Evolutionary conservation across 2,113 vertebrate genomes (phyloP).

Genomic region (Hucho hucho): DNA sequence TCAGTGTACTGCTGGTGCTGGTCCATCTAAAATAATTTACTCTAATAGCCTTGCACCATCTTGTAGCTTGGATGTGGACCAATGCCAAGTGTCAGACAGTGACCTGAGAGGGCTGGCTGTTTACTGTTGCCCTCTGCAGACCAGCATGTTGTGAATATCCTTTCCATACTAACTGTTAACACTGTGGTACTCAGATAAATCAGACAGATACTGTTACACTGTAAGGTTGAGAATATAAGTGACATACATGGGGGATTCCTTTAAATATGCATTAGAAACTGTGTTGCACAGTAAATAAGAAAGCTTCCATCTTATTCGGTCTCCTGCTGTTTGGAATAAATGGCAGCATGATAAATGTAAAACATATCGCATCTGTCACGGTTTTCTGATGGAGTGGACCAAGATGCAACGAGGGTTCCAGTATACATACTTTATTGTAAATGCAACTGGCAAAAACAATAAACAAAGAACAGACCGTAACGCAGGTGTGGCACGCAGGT

Average conservation of each 20-base stretch:
- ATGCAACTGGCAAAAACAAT: too few species aligned
- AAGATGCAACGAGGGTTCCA: too few species aligned
- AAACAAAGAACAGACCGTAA: too few species aligned
- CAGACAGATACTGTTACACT: too few species aligned
- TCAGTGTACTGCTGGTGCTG: not conserved
- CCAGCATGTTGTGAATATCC: constrained; percentile 5
- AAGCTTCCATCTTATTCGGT: not conserved
- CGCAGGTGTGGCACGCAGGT: too few species aligned
- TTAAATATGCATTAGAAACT: not conserved
- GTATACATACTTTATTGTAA: too few species aligned
- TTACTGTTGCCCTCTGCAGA: constrained; percentile 14
- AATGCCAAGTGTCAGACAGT: constrained; percentile 35
- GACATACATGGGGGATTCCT: not conserved
- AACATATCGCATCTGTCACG: too few species aligned
- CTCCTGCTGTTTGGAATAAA: not conserved
- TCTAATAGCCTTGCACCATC: constrained; percentile 31
- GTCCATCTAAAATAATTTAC: constrained; percentile 23
- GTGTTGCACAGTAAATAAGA: not conserved
- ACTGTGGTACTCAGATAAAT: too few species aligned
- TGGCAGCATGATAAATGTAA: not conserved
- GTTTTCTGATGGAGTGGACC: too few species aligned
- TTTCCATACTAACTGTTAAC: not conserved
- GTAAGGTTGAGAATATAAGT: not conserved
- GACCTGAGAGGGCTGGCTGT: constrained; percentile 24
- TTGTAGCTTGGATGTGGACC: constrained; percentile 15